phyloP scores from a whole-genome alignment of 2,888 invertebrate genomes.

The Allacma fusca region DNA sequence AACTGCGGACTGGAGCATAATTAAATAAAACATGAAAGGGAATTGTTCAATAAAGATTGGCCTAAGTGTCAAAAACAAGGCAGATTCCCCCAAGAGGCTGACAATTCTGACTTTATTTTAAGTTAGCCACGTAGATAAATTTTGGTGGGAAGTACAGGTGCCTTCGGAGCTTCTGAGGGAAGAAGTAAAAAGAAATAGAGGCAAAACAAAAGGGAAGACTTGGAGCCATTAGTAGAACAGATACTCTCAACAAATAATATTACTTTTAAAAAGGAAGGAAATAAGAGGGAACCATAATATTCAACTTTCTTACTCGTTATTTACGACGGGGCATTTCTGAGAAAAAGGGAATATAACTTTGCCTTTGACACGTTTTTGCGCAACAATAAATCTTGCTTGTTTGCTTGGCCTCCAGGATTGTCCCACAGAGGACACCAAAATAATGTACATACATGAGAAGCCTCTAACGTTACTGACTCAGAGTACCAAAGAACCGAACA shows the following conservation, averaged over 20 bases:
- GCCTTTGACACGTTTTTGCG: slow-evolving; percentile 48
- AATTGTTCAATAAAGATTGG: too few species aligned
- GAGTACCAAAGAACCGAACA: neutral
- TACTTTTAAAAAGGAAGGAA: slow-evolving; percentile 29
- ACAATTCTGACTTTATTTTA: too few species aligned
- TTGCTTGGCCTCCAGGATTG: slow-evolving; percentile 44
- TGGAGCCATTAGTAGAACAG: slow-evolving; percentile 1
- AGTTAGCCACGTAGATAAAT: too few species aligned
- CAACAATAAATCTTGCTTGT: slow-evolving; percentile 47
- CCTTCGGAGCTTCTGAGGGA: neutral
- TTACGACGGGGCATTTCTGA: slow-evolving; percentile 40
- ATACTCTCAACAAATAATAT: slow-evolving; percentile 18
- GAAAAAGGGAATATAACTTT: slow-evolving; percentile 44
- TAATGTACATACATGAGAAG: slow-evolving; percentile 1
- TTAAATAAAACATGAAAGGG: too few species aligned
- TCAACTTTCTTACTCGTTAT: slow-evolving; percentile 36
- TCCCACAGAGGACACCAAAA: slow-evolving; percentile 35
- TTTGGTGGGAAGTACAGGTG: too few species aligned
- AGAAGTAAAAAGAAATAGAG: neutral
- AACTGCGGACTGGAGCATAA: too few species aligned
- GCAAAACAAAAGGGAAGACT: slow-evolving; percentile 4
- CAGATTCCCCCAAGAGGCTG: too few species aligned
- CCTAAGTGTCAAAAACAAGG: too few species aligned
- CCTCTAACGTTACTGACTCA: too few species aligned
- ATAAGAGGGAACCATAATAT: slow-evolving; percentile 33